Conservation (phyloP, 2,113 vertebrate species). For the Melanerpes aurifrons region DNA sequence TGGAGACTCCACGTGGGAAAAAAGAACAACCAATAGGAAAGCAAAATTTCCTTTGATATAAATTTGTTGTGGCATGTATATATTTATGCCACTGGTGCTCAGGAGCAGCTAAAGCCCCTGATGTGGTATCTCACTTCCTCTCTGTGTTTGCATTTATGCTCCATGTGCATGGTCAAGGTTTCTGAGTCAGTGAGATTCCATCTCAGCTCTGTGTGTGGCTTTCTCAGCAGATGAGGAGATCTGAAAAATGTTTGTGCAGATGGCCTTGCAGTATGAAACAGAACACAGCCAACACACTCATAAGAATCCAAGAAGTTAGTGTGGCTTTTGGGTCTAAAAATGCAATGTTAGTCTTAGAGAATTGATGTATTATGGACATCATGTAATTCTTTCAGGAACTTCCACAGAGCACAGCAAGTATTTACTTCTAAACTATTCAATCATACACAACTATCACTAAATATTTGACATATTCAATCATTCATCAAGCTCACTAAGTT, state of each 20-base stretch:
- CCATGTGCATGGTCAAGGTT: background rate
- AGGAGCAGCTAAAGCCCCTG: background rate
- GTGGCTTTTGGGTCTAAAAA: background rate
- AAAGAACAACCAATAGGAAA: background rate
- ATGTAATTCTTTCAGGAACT: background rate
- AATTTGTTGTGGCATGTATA: background rate
- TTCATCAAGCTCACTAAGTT: background rate
- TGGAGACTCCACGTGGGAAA: background rate
- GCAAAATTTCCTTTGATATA: fast-evolving
- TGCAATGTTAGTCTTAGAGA: background rate
- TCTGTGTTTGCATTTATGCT: background rate
- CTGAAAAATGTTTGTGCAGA: background rate
- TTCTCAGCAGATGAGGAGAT: background rate
- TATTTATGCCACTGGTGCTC: background rate
- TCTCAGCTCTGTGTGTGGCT: background rate
- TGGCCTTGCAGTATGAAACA: background rate
- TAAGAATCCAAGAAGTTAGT: background rate
- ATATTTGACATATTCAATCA: constrained; percentile 30
- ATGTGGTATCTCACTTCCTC: background rate
- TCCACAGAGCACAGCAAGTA: background rate
- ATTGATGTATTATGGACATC: background rate
- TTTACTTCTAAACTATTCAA: constrained; percentile 15
- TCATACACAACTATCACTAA: background rate
- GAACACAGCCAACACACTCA: background rate
- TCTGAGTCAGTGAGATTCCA: background rate